phyloP scores from a whole-genome alignment of 2,113 vertebrate species.

The Brachypteracias leptosomus region DNA sequence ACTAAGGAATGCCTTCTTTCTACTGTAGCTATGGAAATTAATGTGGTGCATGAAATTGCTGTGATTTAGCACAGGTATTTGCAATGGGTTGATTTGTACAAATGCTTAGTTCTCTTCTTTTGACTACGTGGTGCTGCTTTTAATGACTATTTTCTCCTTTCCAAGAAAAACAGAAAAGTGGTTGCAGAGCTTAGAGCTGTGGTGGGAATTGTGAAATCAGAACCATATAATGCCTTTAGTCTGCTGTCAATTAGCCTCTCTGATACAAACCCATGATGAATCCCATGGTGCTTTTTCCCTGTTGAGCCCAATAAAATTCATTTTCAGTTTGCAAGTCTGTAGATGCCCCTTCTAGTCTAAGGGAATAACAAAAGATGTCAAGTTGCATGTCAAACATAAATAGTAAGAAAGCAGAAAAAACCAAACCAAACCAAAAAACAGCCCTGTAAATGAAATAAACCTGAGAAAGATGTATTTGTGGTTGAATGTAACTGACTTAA shows the following conservation, averaged over 20 bases:
- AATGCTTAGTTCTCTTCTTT: not conserved
- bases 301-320: not conserved
- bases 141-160: not conserved
- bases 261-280: not conserved
- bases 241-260: constrained; percentile 9
- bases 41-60: not conserved
- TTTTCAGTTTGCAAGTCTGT: not conserved
- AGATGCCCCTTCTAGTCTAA: not conserved
- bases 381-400: not conserved
- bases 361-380: not conserved
- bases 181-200: not conserved
- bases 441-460: not conserved
- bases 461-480: not conserved
- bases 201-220: not conserved
- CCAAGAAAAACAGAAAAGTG: not conserved
- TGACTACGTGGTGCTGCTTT: not conserved
- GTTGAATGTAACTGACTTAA: not conserved
- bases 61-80: not conserved
- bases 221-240: not conserved
- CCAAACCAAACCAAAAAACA: not conserved
- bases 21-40: not conserved
- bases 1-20: not conserved
- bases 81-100: not conserved
- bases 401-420: not conserved
- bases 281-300: not conserved